Percentiles rank a stretch among this genome's conserved stretches.
Conservation (phyloP, 2,113 vertebrate genomes). For the Pachycephala philippinensis region DNA sequence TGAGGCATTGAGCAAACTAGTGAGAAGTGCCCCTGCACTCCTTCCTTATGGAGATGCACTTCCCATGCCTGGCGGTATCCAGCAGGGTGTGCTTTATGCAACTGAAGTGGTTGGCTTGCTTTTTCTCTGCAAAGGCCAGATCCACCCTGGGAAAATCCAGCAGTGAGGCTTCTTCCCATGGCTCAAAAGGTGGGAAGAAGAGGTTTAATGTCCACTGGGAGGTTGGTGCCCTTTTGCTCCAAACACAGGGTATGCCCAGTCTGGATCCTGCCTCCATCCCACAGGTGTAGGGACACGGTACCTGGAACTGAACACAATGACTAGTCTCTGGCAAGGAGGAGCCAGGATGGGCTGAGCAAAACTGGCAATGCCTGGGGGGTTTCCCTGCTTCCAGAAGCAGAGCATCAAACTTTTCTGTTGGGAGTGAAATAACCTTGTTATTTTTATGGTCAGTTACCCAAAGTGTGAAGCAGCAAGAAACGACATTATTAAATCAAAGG, state of each 20-base stretch:
- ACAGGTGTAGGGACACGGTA: rapidly evolving
- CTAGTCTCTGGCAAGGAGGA: background rate
- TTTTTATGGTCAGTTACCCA: background rate
- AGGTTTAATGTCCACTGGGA: background rate
- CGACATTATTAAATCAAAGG: background rate
- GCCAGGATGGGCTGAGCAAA: background rate
- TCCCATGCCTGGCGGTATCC: rapidly evolving
- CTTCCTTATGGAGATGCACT: background rate
- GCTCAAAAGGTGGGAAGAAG: background rate
- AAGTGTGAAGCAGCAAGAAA: background rate
- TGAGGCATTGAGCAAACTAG: background rate
- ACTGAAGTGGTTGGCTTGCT: background rate
- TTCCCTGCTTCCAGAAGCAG: background rate
- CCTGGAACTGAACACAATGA: background rate
- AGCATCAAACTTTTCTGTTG: background rate
- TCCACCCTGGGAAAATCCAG: background rate
- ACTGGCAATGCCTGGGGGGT: background rate
- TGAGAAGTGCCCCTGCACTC: background rate
- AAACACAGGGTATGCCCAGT: background rate
- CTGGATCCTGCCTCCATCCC: background rate
- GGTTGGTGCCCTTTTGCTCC: background rate
- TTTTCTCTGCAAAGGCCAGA: background rate
- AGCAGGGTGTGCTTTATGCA: background rate
- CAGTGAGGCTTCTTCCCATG: background rate
- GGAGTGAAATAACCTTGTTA: background rate